phyloP scores from a whole-genome alignment of 2,113 vertebrate genomes.

The Scopus umbretta region DNA sequence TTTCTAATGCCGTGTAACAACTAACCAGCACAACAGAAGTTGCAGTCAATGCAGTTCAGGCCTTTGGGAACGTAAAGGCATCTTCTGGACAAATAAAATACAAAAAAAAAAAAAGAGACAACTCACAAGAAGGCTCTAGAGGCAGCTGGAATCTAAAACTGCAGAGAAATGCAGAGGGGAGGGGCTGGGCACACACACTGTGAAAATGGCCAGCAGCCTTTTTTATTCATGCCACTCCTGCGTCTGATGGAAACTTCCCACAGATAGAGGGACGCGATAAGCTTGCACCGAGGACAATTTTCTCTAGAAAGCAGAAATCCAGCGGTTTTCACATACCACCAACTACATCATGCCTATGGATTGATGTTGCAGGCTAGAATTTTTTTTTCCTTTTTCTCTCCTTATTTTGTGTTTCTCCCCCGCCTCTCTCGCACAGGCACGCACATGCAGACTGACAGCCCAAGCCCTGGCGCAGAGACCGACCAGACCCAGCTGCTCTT shows the following conservation, averaged over 20 bases:
- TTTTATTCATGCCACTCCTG: neutral
- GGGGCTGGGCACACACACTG: neutral
- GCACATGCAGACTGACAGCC: neutral
- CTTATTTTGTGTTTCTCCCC: neutral
- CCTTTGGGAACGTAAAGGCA: neutral
- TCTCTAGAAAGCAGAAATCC: neutral
- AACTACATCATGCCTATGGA: neutral
- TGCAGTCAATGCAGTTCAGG: neutral
- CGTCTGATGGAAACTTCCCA: neutral
- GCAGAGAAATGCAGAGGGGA: neutral
- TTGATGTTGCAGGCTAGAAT: neutral
- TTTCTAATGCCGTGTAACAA: neutral
- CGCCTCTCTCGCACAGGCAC: neutral
- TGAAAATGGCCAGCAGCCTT: neutral
- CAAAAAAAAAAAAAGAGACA: neutral
- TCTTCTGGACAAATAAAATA: constrained; percentile 27
- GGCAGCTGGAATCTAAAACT: neutral
- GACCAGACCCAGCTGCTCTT: constrained; percentile 6
- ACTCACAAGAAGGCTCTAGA: neutral
- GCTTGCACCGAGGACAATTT: neutral
- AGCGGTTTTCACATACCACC: neutral
- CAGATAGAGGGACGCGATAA: neutral
- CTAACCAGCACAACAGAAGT: neutral
- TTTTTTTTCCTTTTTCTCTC: too few relatives aligned
- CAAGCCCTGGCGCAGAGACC: neutral